Conservation (phyloP, 92 coral and sea anemone species). For the Metridium senile region DNA sequence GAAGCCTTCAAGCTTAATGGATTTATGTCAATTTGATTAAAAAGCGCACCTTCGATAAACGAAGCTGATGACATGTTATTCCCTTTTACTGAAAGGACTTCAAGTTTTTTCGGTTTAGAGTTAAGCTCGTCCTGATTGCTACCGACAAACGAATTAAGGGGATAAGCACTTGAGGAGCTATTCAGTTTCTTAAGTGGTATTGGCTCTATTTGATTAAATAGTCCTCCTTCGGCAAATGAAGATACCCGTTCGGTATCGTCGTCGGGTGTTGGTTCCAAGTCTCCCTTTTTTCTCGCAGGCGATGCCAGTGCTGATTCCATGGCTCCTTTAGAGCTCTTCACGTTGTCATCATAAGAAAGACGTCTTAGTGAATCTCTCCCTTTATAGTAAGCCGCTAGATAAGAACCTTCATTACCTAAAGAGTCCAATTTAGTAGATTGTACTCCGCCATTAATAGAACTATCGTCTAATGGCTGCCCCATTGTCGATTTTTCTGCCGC, state of each 20-base stretch:
- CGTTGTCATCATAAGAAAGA: constrained; percentile 1
- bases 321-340: constrained; percentile 1
- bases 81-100: neutral
- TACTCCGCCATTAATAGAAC: neutral
- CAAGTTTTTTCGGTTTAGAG: neutral
- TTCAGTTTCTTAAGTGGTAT: constrained; percentile 1
- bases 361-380: neutral
- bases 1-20: constrained; percentile 13
- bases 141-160: neutral
- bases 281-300: neutral
- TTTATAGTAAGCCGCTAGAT: constrained; percentile 12
- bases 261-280: neutral
- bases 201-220: constrained; percentile 22
- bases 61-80: constrained; percentile 10
- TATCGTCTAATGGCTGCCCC: neutral
- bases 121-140: neutral
- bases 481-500: constrained; percentile 12
- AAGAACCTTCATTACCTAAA: neutral
- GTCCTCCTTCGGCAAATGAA: constrained; percentile 22
- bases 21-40: constrained; percentile 9
- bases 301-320: neutral
- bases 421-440: neutral
- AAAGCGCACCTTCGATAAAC: constrained; percentile 28
- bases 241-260: neutral
- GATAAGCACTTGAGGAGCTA: neutral